A percentile compares a stretch with the other conserved stretches of the same genome.
Conservation (phyloP, 2,888 invertebrate genomes). For the Gandaritis pyraliata region DNA sequence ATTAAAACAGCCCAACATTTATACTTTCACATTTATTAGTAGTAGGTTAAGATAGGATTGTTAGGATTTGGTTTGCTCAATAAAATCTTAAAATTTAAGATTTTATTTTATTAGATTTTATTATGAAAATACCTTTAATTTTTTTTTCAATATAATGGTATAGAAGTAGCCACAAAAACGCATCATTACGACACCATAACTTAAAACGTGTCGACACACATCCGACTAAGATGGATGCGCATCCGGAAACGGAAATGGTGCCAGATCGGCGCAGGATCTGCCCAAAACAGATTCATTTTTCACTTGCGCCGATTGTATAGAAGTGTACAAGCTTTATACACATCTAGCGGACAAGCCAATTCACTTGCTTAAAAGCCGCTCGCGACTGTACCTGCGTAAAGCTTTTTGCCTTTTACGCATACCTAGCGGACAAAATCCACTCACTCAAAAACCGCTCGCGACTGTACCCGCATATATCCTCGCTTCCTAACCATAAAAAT, state of each 20-base stretch:
- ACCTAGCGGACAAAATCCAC: constrained; percentile 22
- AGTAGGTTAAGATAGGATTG: too few species aligned
- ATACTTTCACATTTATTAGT: too few species aligned
- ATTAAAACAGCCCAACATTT: too few species aligned
- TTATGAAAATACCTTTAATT: too few species aligned
- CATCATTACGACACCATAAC: constrained; percentile 58
- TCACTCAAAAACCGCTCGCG: neutral
- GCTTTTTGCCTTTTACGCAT: too few species aligned
- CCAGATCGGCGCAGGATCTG: constrained; percentile 63
- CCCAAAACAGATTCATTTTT: constrained; percentile 76
- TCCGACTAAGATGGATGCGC: constrained; percentile 77
- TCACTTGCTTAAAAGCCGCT: neutral
- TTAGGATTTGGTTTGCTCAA: too few species aligned
- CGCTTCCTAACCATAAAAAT: too few species aligned
- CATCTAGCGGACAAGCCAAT: constrained; percentile 16
- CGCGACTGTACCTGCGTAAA: neutral
- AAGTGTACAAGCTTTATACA: constrained; percentile 9
- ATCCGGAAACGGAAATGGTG: constrained; percentile 74
- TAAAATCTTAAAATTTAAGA: too few species aligned
- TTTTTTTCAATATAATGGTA: neutral
- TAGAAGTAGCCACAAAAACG: constrained; percentile 29
- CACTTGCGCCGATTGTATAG: constrained; percentile 46
- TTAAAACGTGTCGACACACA: constrained; percentile 72
- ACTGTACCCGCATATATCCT: neutral
- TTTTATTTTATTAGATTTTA: too few species aligned